These are phyloP conservation scores for Rhodinocichla rosea DNA, from an alignment of 2,113 vertebrate species.

Conservation along the genomic window DNA sequence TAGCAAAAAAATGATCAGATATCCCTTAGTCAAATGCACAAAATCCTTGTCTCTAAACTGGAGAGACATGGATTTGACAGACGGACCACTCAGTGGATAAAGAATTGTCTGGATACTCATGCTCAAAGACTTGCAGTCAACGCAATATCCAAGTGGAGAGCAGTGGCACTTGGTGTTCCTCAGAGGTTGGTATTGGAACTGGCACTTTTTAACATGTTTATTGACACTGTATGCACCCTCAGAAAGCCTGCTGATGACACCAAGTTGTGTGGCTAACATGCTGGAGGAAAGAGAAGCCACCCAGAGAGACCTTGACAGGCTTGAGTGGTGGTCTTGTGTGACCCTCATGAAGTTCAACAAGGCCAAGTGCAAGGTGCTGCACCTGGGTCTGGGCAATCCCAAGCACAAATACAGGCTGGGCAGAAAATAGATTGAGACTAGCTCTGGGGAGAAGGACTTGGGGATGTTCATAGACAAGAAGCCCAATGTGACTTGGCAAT, in stretches of 20 bases:
- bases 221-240: background rate
- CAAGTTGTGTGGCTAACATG: background rate
- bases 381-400: background rate
- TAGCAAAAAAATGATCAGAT: background rate
- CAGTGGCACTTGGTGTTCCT: background rate
- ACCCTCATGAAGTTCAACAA: background rate
- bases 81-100: background rate
- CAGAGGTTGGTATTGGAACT: background rate
- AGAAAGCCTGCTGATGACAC: background rate
- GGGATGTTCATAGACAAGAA: background rate
- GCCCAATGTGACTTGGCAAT: background rate
- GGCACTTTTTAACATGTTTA: background rate
- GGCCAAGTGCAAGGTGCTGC: background rate
- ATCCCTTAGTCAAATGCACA: background rate
- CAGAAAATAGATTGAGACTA: background rate
- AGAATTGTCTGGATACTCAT: background rate
- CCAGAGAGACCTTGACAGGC: background rate
- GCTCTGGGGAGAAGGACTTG: background rate
- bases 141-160: background rate
- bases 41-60: background rate
- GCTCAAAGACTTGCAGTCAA: background rate
- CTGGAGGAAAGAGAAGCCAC: background rate
- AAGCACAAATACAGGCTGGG: background rate
- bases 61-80: background rate
- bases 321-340: background rate